phyloP scores from a whole-genome alignment of 2,797 vertebrate genomes.

The Darevskia mixta region DNA sequence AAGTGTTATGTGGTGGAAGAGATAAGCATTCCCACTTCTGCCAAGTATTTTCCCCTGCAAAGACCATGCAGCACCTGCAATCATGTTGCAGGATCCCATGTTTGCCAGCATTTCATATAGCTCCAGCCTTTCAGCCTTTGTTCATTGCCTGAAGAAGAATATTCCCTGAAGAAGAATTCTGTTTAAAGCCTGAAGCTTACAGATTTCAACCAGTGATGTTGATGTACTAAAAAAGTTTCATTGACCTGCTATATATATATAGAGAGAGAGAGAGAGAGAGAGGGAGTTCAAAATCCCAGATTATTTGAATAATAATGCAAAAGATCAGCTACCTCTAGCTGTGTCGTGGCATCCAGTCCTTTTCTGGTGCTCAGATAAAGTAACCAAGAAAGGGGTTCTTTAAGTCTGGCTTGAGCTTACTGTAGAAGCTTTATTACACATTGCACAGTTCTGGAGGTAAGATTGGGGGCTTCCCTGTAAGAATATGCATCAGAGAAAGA shows the following conservation, averaged over 20 bases:
- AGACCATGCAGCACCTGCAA: background rate
- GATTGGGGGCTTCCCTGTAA: fast-evolving
- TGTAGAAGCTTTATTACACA: background rate
- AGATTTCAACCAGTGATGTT: background rate
- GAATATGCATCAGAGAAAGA: background rate
- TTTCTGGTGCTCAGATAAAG: background rate
- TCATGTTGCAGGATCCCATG: background rate
- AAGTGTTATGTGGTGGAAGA: background rate
- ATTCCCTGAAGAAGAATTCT: background rate
- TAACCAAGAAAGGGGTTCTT: background rate
- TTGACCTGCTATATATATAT: background rate
- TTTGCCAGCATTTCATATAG: background rate
- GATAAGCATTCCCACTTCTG: background rate
- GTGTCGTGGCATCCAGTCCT: background rate
- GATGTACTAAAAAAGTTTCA: background rate
- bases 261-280: too few relatives aligned
- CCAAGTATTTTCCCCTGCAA: background rate
- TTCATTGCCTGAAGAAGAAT: background rate
- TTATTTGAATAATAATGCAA: background rate
- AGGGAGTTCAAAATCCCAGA: background rate
- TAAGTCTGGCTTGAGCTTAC: background rate
- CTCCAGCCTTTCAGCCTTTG: background rate
- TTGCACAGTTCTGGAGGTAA: background rate
- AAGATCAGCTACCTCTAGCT: background rate
- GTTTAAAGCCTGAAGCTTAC: background rate